Evolutionary conservation across 1,140 invertebrate genomes (phyloP).

Genomic region (Phymastichus coffea): DNA sequence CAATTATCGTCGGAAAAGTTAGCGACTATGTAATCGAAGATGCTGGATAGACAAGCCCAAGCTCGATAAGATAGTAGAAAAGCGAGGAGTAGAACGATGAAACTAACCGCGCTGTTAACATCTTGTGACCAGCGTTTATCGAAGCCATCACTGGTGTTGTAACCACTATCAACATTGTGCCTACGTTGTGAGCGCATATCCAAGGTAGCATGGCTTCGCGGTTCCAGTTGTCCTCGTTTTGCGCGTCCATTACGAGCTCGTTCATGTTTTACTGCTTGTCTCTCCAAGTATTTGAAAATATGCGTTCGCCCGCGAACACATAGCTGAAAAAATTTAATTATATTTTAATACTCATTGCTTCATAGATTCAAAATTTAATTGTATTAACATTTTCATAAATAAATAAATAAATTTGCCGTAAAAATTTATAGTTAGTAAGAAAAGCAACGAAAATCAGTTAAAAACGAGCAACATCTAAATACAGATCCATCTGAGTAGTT

Average conservation of each 20-base stretch:
- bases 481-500: too few relatives aligned
- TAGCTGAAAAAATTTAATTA: slow-evolving; percentile 62
- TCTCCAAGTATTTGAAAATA: slow-evolving; percentile 92
- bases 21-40: background rate
- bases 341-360: background rate
- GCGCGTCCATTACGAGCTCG: slow-evolving; percentile 50
- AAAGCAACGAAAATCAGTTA: too few relatives aligned
- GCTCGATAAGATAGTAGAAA: slow-evolving; percentile 8
- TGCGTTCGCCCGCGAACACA: slow-evolving; percentile 89
- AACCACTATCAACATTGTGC: slow-evolving; percentile 85
- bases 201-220: slow-evolving; percentile 59
- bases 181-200: slow-evolving; percentile 57
- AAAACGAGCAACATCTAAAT: too few relatives aligned
- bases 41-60: background rate
- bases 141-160: slow-evolving; percentile 74
- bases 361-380: background rate
- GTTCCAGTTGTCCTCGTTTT: slow-evolving; percentile 48
- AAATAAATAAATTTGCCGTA: too few relatives aligned
- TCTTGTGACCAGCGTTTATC: slow-evolving; percentile 88
- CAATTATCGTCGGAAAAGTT: background rate
- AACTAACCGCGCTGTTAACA: slow-evolving; percentile 56
- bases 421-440: too few relatives aligned
- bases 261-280: slow-evolving; percentile 75
- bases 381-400: too few relatives aligned
- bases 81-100: slow-evolving; percentile 11